Evolutionary conservation across 2,113 vertebrate genomes (phyloP), one percentile per base, ranked within the genome.

Genomic region (Nesospiza acunhae): DNA sequence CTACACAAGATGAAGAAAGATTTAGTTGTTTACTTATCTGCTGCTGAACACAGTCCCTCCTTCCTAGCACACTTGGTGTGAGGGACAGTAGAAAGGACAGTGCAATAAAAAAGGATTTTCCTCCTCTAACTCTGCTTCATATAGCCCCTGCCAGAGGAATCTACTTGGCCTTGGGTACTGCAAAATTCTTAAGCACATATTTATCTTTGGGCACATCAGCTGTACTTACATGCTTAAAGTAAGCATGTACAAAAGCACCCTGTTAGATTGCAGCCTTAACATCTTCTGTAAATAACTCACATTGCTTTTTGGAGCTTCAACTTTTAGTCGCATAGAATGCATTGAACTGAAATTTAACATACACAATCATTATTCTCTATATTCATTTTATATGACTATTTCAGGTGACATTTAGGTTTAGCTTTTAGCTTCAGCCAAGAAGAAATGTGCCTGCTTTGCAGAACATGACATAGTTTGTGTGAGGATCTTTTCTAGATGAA

Each of bases 171-270:
- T 88, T 62, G 52, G 72, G 42, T 86, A 81, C 64, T 33, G 52
- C 5, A 1, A 64, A 84, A 78, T 72, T 90, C 88, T 67, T 94
- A 58, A 84, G 79, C 73, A 68, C 47, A 19, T 84, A 92, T 68
- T 93, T 96, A 87, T 89, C 84, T 95, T 84, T 81, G 66, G 72
- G 83, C 68, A 72, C 85, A 84, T 95, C 72, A 86, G 72, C 75
- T 86, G 90, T 75, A 92, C 82, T 88, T 91, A 49, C 35, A 28
- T n/a, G 53, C 56, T 83, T 56, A 70, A 69, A 92, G 83, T 52
- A 90, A 84, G 85, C 72, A 37, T 21, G 79, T 70, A 74, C 77
- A 87, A 84, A 60, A 72, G 86, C 50, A 24, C 12, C 53, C 76
- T 74, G 56, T 59, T 90, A 74, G 60, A 74, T 50, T 11, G 68